Percentiles rank a stretch among this genome's conserved stretches.
phyloP scores from a whole-genome alignment of 2,888 invertebrate genomes.

The Perdita meconis region DNA sequence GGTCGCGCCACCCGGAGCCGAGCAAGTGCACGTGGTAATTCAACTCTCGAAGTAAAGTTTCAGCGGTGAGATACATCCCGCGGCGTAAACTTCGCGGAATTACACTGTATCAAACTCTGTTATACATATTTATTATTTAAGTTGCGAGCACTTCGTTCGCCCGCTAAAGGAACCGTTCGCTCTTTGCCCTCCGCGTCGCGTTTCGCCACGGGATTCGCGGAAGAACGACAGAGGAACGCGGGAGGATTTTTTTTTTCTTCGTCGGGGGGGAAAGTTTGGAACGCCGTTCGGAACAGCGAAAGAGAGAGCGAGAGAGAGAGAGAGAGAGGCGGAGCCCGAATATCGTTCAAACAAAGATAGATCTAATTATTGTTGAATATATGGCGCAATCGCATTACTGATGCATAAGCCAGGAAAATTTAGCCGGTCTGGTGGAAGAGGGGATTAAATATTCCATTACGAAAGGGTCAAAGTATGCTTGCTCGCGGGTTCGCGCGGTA shows the following conservation, averaged over 20 bases:
- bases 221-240: neutral
- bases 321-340: too few relatives aligned
- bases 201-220: constrained; percentile 25
- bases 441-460: constrained; percentile 70
- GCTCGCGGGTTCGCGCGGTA: constrained; percentile 46
- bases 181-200: constrained; percentile 23
- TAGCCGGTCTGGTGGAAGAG: constrained; percentile 61
- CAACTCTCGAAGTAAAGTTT: constrained; percentile 68
- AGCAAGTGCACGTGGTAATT: constrained; percentile 66
- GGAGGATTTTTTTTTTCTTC: neutral
- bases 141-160: constrained; percentile 45
- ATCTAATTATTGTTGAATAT: constrained; percentile 57
- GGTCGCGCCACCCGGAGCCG: constrained; percentile 18
- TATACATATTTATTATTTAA: constrained; percentile 65
- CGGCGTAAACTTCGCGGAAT: constrained; percentile 65
- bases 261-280: neutral
- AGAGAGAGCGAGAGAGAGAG: neutral
- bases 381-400: constrained; percentile 40
- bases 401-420: constrained; percentile 59
- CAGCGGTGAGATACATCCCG: constrained; percentile 55
- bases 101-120: constrained; percentile 59
- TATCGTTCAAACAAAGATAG: constrained; percentile 38
- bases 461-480: constrained; percentile 8
- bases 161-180: constrained; percentile 39
- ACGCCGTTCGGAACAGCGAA: neutral